Evolutionary conservation across 2,797 vertebrate genomes (phyloP), one percentile per base, ranked within the genome.

Genomic region (Characodon lateralis): DNA sequence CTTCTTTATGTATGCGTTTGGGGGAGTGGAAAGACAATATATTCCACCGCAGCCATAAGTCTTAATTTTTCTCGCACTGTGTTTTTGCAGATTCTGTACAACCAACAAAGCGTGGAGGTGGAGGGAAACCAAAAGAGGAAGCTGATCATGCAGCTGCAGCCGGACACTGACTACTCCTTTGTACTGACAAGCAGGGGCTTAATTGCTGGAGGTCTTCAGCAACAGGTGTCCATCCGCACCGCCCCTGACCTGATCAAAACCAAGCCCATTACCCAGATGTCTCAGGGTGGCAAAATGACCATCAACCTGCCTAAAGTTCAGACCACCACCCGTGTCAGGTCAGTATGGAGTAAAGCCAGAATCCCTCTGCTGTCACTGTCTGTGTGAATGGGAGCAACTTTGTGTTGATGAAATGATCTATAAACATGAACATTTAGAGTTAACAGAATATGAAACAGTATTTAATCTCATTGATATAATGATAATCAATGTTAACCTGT

Each of bases 91-190:
- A 95, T 95, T 83, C 77, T 95, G 85, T 95, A 99, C 93, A 99
- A 99, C 78, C 97, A 98, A 92, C 98, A 98, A 94, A 98, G 98
- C 0, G 97, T 99, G 89, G 98, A 99, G 89, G 98, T 99, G 82
- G 95, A 96, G 0, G 98, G 98, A 39, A 95, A 97, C 92, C 96
- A 97, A 0, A 98, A 98, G 96, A 95, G 96, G 92, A 99, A 97
- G 88, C 95, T 99, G 91, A 99, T 99, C 83, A 96, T 95, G 26
- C 95, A 96, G 84, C 95, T 99, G 77, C 96, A 97, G 93, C 98
- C 98, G 0, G 97, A 99, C 94, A 99, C 98, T 0, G 97, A 99
- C 77, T 99, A 99, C 92, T 99, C 98, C 0, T 99, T 99, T 35
- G 98, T 98, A 78, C 95, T 99, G 70, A 99, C 97, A 92, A 98